Conservation (phyloP, 2,113 vertebrate species). For the Oreochromis aureus region DNA sequence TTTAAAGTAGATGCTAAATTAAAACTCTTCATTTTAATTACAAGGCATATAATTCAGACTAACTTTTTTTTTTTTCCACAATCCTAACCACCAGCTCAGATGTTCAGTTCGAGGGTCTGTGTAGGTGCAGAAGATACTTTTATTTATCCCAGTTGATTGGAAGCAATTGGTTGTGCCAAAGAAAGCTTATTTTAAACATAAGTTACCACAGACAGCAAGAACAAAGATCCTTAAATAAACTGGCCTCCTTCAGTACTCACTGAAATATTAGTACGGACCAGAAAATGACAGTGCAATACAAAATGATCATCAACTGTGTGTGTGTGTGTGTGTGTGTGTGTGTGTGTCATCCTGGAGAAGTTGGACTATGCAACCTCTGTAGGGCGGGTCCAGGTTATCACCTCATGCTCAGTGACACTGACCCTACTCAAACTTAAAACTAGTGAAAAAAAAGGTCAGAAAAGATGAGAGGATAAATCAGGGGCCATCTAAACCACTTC, state of each 20-base stretch:
- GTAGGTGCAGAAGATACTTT: neutral
- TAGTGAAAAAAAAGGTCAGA: neutral
- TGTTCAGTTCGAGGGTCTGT: neutral
- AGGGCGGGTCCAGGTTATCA: neutral
- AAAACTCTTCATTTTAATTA: neutral
- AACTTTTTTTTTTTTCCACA: neutral
- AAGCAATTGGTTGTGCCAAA: neutral
- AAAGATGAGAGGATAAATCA: too few species aligned
- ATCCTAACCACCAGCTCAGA: neutral
- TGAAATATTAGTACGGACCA: neutral
- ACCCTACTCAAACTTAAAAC: neutral
- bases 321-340: neutral
- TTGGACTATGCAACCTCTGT: neutral
- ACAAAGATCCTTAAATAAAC: neutral
- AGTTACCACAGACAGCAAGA: neutral
- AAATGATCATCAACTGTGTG: neutral
- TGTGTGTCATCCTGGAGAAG: neutral
- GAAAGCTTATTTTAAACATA: neutral
- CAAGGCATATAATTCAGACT: neutral
- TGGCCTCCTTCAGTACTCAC: neutral
- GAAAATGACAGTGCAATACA: neutral
- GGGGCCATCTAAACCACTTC: too few species aligned
- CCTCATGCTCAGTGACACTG: neutral
- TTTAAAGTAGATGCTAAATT: neutral
- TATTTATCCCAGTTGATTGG: neutral